Base-by-base conservation (phyloP, 2,797 vertebrate genomes). In the Sarcoramphus papa region DNA sequence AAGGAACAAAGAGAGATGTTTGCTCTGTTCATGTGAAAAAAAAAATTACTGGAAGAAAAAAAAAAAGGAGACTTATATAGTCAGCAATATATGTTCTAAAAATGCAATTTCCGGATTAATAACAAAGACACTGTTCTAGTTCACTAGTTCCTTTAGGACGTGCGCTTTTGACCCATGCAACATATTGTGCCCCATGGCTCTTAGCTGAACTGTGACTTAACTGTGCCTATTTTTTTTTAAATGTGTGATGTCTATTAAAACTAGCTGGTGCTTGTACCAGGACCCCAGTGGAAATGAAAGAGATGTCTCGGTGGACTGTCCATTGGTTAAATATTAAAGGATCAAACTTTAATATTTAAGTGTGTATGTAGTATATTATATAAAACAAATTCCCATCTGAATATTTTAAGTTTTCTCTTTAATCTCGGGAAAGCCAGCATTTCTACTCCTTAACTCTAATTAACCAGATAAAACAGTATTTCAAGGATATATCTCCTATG, bases 71-170 rank as follows among this genome's bases (percentile, higher is more conserved):
- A 96, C 97, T 97, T 97, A 95, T 92, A 98, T 95, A 98, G 98
- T 98, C 92, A 94, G 97, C 97, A 98, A 97, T 97, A 98, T 98
- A 97, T 94, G 97, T 97, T 98, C 98, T 97, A 98, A 98, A 98
- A 98, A 98, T 98, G 98, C 98, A 98, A 98, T 98, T 98, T 98
- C 98, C 97, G 97, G 98, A 98, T 98, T 98, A 98, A 98, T 98
- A 98, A 98, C 98, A 93, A 98, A 97, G 97, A 97, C 85, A 74
- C 97, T 96, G 98, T 97, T 98, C 96, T 93, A 93, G 97, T 96
- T 97, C 95, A 65, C 96, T 75, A 74, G 97, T 95, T 97, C 98
- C 98, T 98, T 86, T 94, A 98, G 98, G 98, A 98, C 31, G 68
- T 98, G 97, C 25, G 97, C 98, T 97, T 97, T 97, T 98, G 98